Evolutionary conservation across 2,113 vertebrate genomes (phyloP), one percentile per base, ranked within the genome.

Genomic region (Corynorhinus townsendii): DNA sequence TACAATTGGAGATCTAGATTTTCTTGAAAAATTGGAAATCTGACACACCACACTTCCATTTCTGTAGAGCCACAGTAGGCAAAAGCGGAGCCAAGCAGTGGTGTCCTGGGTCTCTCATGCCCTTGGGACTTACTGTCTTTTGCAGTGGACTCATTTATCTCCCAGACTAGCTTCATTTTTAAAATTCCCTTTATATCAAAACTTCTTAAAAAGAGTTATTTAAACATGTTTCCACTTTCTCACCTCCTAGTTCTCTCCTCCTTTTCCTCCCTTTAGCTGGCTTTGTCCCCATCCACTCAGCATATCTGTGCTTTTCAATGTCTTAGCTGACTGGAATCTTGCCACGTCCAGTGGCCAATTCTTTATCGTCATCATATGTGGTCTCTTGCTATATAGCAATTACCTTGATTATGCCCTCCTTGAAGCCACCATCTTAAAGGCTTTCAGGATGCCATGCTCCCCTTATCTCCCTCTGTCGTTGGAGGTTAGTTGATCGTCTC

Each of bases 1-100:
- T 40, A 56, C 30, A 90, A 80, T 40, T 43, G 52, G 20, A 79
- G 47, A 56, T 75, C 8, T 72, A 79, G 15, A 56, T 89, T 88
- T 93, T 86, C 82, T 96, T 56, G 14, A 94, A 89, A 81, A 93
- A 59, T 38, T 66, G 8, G 33, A 87, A 64, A n/a, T 83, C 14
- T 72, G 38, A 52, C 35, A 86, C 16, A 76, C 1, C 9, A 10
- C 54, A 11, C 35, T 72, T 72, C n/a, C 79, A 11, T 90, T 75
- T 66, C 49, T 89, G 9, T n/a, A 12, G 15, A 22, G 14, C 12
- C 12, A 11, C 45, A 26, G 38, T 12, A 17, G 54, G 52, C 38
- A 1, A 38, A 68, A 35, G 22, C 35, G 66, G 33, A 83, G 43
- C 22, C 30, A 30, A 40, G 30, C 24, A 72, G 43, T 26, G 33